Evolutionary conservation across 2,797 vertebrate genomes (phyloP).

Genomic region (Xenentodon cancila): DNA sequence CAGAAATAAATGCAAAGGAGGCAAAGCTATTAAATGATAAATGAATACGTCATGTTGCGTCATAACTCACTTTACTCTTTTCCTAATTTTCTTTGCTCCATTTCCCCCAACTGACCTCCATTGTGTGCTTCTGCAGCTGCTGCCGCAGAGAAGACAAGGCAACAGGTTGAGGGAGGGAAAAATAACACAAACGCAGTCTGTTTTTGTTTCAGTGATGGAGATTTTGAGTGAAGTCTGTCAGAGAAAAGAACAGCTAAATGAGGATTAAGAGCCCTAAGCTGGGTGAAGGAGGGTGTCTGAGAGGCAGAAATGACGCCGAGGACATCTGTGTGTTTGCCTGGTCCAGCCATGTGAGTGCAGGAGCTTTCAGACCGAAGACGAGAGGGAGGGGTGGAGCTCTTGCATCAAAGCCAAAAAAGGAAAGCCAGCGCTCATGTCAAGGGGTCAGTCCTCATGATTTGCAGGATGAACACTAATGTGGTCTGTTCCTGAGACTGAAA

Average conservation of each 20-base stretch:
- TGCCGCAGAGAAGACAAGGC: neutral
- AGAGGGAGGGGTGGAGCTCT: slow-evolving; percentile 2
- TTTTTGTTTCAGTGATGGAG: slow-evolving; percentile 33
- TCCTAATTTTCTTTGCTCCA: slow-evolving; percentile 21
- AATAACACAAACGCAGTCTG: slow-evolving; percentile 8
- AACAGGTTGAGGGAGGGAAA: slow-evolving; percentile 23
- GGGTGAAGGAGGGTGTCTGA: slow-evolving; percentile 64
- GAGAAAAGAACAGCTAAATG: slow-evolving; percentile 75
- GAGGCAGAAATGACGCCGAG: slow-evolving; percentile 51
- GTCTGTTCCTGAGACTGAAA: slow-evolving; percentile 6
- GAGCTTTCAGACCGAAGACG: slow-evolving; percentile 28
- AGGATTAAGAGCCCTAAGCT: slow-evolving; percentile 75
- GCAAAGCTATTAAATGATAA: neutral
- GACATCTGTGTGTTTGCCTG: slow-evolving; percentile 68
- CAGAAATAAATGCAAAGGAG: slow-evolving; percentile 4
- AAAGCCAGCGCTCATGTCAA: slow-evolving; percentile 50
- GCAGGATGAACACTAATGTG: slow-evolving; percentile 18
- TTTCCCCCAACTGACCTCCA: slow-evolving; percentile 37
- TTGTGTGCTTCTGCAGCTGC: slow-evolving; percentile 1
- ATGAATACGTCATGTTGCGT: neutral
- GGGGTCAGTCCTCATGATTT: slow-evolving; percentile 42
- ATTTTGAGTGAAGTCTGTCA: slow-evolving; percentile 51
- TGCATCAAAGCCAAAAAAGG: slow-evolving; percentile 58
- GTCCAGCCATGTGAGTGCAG: slow-evolving; percentile 67
- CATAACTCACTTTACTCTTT: slow-evolving; percentile 29